Base-by-base conservation (phyloP, 2,113 vertebrate species). In the Cynoglossus semilaevis region DNA sequence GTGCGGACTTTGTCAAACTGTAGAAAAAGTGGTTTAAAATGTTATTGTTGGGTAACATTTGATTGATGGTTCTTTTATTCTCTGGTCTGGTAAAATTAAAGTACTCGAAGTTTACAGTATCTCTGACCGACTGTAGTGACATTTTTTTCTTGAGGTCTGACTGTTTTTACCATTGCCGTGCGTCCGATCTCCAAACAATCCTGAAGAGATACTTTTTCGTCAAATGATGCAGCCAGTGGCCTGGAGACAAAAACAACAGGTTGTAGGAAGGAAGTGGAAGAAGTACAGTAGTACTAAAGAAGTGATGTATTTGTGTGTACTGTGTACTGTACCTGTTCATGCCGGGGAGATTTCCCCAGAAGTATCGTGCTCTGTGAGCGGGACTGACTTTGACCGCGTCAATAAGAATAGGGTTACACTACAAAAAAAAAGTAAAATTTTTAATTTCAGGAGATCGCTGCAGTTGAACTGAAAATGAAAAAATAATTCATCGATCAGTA, bases 271-370 rank as follows among this genome's bases (percentile, higher is more conserved):
- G 22, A 29, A 29, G 13, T 45, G 40, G 16, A 18, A 3, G 5
- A 13, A 17, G 15, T n/a, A n/a, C 19, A 41, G 5, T 0, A 42
- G 22, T 14, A n/a, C n/a, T n/a, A 1, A 44, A 15, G 4, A 15
- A 4, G 47, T 1, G 2, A 47, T 8, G 22, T 29, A 6, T 29
- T 29, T 29, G 22, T 29, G 22, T 4, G 22, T 2, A 50, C 4
- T 29, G 22, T 4, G 22, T 2, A 50, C 4, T 40, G 8, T 68
- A 98, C 96, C 96, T 94, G 90, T 94, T 93, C 96, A 98, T 98
- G 62, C 95, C 96, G 0, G 96, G 96, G 2, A 98, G 88, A 81
- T 98, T 98, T 19, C 96, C 96, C 96, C 96, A 98, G 74, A 96
- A 98, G 60, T 96, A 98, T 7, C 94, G 92, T 0, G 96, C 94